A percentile compares a stretch with the other conserved stretches of the same genome.
Conservation (phyloP, 2,888 invertebrate genomes). For the Dastarcus helophoroides region DNA sequence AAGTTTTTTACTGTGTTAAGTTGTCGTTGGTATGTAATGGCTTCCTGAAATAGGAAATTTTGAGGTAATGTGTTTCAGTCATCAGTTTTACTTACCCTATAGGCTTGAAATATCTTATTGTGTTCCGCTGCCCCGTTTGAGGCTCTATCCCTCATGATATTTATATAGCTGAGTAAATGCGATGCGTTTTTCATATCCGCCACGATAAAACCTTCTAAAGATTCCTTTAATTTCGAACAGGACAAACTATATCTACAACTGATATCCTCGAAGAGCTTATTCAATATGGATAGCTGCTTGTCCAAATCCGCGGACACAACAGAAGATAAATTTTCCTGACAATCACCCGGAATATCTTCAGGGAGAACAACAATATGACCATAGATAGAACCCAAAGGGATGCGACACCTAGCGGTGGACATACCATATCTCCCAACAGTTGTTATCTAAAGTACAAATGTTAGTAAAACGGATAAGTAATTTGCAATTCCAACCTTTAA, state of each 20-base stretch:
- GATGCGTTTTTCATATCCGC: conserved; percentile 72
- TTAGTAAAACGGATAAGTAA: too few relatives aligned
- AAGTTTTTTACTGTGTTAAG: conserved; percentile 72
- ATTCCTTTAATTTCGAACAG: conserved; percentile 69
- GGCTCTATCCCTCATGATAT: conserved; percentile 33
- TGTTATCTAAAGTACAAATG: conserved; percentile 63
- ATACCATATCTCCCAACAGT: conserved; percentile 86
- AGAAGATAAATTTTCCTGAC: conserved; percentile 26
- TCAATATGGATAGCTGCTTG: conserved; percentile 52
- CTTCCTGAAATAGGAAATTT: conserved; percentile 48
- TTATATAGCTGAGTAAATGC: conserved; percentile 75
- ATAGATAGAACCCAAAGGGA: conserved; percentile 87
- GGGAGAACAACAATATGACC: conserved; percentile 73
- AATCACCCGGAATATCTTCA: conserved; percentile 39
- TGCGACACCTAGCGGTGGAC: conserved; percentile 80
- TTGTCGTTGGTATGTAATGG: conserved; percentile 80
- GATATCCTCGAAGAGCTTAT: conserved; percentile 65
- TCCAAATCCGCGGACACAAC: conserved; percentile 36
- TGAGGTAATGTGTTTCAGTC: not conserved
- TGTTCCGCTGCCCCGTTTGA: conserved; percentile 33
- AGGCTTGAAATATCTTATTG: conserved; percentile 40
- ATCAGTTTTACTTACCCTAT: conserved; percentile 23
- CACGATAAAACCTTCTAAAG: conserved; percentile 65
- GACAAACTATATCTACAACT: conserved; percentile 73
- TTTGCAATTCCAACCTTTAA: conserved; percentile 54